phyloP scores from a whole-genome alignment of 2,888 invertebrate species.

The Phyto melanocephala region DNA sequence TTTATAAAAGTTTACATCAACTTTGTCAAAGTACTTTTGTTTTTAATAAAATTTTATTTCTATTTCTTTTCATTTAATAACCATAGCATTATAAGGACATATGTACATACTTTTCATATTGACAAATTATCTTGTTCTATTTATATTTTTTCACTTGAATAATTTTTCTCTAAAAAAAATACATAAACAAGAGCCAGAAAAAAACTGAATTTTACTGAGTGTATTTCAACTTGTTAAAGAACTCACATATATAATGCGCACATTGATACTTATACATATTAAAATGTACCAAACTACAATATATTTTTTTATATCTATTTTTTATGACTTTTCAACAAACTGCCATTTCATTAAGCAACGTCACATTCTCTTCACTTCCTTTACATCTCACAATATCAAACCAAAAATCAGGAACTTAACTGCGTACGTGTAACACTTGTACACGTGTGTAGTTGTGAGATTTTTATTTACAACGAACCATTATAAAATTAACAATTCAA shows the following conservation, averaged over 20 bases:
- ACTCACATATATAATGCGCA: background rate
- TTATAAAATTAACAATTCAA: slow-evolving; percentile 54
- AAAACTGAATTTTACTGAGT: background rate
- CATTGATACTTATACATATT: background rate
- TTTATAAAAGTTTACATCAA: no score
- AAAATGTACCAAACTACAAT: slow-evolving; percentile 14
- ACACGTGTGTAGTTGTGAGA: background rate
- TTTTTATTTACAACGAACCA: slow-evolving; percentile 16
- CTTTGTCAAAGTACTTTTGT: no score
- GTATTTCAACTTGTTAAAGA: background rate
- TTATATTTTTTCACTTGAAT: background rate
- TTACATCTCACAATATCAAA: background rate
- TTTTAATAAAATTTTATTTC: no score
- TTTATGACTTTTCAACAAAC: slow-evolving; percentile 48
- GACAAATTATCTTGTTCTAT: background rate
- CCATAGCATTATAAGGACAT: background rate
- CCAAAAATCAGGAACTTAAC: no score
- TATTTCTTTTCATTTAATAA: background rate
- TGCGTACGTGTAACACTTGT: background rate
- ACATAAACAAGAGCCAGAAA: background rate
- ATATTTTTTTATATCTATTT: slow-evolving; percentile 10
- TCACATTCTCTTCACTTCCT: background rate
- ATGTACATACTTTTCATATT: no score
- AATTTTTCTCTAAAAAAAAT: background rate
- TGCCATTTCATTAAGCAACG: slow-evolving; percentile 38